Evolutionary conservation across 2,888 invertebrate genomes (phyloP).

Genomic region (Mythimna ferrago): DNA sequence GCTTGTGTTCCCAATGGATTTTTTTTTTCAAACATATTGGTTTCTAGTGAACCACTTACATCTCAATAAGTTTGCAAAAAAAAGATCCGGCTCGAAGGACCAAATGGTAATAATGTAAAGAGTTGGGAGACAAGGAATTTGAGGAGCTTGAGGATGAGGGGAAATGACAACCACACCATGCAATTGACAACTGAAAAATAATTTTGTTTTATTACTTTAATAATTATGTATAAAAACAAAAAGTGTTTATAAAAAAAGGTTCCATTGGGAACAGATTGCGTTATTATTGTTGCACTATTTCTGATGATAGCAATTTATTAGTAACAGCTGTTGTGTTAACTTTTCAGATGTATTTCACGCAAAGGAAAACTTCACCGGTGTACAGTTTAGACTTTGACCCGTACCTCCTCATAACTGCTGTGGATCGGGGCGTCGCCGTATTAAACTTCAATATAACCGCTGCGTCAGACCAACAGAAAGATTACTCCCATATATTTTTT

Average conservation of each 20-base stretch:
- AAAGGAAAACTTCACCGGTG: constrained; percentile 81
- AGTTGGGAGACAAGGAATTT: too few species aligned
- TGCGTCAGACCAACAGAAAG: constrained; percentile 62
- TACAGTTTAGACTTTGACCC: constrained; percentile 85
- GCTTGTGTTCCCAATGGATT: background rate
- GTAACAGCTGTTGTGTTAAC: constrained; percentile 17
- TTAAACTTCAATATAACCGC: constrained; percentile 78
- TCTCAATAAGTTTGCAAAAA: too few species aligned
- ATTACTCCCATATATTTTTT: constrained; percentile 81
- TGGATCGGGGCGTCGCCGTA: constrained; percentile 79
- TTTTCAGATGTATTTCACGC: constrained; percentile 86
- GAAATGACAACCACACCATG: too few species aligned
- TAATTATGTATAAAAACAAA: too few species aligned
- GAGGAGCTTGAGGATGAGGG: too few species aligned
- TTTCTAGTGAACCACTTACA: too few species aligned
- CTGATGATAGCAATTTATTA: background rate
- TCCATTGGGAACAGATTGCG: background rate
- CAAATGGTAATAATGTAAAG: too few species aligned
- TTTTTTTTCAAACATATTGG: too few species aligned
- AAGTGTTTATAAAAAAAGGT: too few species aligned
- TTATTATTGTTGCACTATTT: constrained; percentile 6
- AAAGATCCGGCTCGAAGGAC: too few species aligned
- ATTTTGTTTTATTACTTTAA: too few species aligned
- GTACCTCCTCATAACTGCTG: constrained; percentile 80
- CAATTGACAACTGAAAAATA: too few species aligned